A percentile compares a stretch with the other conserved stretches of the same genome.
Conservation (phyloP, 2,797 vertebrate genomes). For the Sciurus carolinensis region DNA sequence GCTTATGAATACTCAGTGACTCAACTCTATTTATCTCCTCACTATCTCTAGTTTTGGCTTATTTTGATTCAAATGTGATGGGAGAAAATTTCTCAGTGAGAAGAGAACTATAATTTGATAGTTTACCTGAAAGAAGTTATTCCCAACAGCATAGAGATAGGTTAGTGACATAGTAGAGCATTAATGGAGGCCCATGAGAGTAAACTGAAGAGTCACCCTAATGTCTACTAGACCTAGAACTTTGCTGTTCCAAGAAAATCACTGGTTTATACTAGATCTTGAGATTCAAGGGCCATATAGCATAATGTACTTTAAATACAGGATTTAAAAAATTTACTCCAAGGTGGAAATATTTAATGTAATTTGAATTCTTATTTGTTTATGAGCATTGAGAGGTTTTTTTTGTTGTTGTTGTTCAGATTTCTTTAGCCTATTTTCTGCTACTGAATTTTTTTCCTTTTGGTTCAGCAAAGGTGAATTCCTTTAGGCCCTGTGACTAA, state of each 20-base stretch:
- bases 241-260: background rate
- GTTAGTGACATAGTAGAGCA: background rate
- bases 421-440: constrained; percentile 39
- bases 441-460: constrained; percentile 25
- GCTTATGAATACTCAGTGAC: background rate
- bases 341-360: background rate
- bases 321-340: background rate
- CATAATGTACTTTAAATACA: background rate
- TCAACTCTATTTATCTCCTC: background rate
- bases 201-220: background rate
- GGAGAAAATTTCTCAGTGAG: constrained; percentile 5
- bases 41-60: background rate
- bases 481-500: constrained; percentile 73
- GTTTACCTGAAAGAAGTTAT: background rate
- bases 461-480: constrained; percentile 67
- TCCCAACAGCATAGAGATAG: background rate
- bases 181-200: background rate
- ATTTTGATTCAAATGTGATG: background rate
- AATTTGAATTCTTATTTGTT: constrained; percentile 7
- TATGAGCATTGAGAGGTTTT: background rate
- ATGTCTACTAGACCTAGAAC: background rate
- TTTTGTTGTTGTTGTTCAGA: background rate
- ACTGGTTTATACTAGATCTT: background rate
- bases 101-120: background rate
- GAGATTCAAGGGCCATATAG: background rate